These are phyloP conservation scores for Dicentrarchus labrax DNA, from an alignment of 2,113 vertebrate genomes.

Conservation along the genomic window DNA sequence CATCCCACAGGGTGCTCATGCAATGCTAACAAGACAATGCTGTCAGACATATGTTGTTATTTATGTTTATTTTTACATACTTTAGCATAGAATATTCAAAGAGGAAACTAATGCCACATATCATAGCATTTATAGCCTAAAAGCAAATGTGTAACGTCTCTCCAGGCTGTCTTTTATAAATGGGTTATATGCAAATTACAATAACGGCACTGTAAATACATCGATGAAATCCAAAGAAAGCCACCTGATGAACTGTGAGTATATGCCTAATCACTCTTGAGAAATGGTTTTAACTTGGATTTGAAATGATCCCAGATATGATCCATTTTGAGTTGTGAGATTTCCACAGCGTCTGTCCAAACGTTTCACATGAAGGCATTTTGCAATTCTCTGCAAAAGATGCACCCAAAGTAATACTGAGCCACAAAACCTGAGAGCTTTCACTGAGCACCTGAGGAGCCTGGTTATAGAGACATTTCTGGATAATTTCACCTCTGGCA, in stretches of 20 bases:
- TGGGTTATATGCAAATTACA: neutral
- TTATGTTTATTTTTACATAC: neutral
- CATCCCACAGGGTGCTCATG: conserved; percentile 6
- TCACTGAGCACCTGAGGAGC: conserved; percentile 6
- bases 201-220: neutral
- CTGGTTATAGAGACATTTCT: neutral
- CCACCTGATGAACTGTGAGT: neutral
- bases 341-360: conserved; percentile 19
- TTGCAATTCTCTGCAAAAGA: conserved; percentile 9
- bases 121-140: neutral
- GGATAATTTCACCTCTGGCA: neutral
- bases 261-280: neutral
- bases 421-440: conserved; percentile 15
- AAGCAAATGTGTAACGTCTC: neutral
- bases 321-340: conserved; percentile 10
- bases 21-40: conserved; percentile 15
- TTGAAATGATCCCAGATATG: conserved; percentile 7
- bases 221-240: conserved; percentile 2
- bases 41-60: conserved; percentile 1
- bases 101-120: neutral
- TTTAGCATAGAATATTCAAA: neutral
- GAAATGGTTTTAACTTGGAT: conserved; percentile 1
- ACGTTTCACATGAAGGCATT: conserved; percentile 4
- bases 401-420: conserved; percentile 9
- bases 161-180: neutral